phyloP scores from a whole-genome alignment of 2,113 vertebrate species.

The Mirounga angustirostris region DNA sequence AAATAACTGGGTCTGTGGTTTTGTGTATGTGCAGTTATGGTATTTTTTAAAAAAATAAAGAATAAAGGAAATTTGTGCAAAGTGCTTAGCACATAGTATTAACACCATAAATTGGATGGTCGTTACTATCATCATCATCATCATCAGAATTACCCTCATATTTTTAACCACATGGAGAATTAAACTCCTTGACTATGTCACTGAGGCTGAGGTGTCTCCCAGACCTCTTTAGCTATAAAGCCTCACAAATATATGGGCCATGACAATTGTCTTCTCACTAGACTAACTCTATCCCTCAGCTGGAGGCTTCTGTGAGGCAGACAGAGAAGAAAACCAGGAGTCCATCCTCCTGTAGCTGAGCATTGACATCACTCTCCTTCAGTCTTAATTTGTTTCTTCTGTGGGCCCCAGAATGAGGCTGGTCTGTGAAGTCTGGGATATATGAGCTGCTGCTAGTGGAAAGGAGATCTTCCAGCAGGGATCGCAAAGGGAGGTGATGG shows the following conservation, averaged over 20 bases:
- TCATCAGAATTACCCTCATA: background rate
- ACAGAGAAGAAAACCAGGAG: background rate
- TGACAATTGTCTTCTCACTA: background rate
- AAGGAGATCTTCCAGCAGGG: constrained; percentile 44
- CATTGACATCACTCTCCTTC: background rate
- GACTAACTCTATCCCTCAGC: background rate
- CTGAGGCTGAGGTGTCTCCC: background rate
- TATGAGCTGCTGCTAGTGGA: constrained; percentile 73
- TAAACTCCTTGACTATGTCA: constrained; percentile 12
- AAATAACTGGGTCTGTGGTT: background rate
- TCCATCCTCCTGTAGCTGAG: background rate
- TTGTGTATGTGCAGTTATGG: background rate
- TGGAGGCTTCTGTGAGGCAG: background rate
- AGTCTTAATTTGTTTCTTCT: constrained; percentile 40
- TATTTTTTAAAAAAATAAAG: background rate
- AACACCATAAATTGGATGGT: background rate
- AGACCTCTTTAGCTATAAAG: background rate
- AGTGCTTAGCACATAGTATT: background rate
- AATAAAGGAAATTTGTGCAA: background rate
- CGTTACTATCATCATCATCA: background rate
- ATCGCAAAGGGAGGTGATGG: constrained; percentile 52
- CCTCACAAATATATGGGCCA: background rate
- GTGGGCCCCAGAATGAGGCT: constrained; percentile 3
- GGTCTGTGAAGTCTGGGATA: constrained; percentile 61
- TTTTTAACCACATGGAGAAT: constrained; percentile 54